Conservation (phyloP, 2,113 vertebrate species). For the Lycocorax pyrrhopterus region DNA sequence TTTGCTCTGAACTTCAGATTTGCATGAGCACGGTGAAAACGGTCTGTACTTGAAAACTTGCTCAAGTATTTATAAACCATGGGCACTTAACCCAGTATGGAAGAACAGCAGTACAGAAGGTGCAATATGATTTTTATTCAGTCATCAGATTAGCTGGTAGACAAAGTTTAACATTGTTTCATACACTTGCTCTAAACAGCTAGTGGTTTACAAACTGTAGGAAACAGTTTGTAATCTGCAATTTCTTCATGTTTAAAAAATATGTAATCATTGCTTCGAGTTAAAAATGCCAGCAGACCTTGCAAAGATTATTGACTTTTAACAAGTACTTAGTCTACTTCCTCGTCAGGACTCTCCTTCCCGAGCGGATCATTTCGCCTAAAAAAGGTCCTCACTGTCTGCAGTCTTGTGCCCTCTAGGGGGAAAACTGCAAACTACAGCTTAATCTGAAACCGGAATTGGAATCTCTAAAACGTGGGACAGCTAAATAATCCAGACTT, state of each 20-base stretch:
- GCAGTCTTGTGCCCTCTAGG: background rate
- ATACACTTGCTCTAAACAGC: background rate
- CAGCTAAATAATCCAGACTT: background rate
- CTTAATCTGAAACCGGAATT: background rate
- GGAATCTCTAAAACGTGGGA: background rate
- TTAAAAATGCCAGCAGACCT: background rate
- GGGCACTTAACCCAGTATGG: background rate
- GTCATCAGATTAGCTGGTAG: background rate
- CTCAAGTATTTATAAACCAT: background rate
- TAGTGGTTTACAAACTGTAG: background rate
- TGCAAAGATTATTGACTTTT: background rate
- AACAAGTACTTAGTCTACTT: background rate
- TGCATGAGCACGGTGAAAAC: background rate
- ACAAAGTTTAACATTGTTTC: background rate
- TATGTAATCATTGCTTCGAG: background rate
- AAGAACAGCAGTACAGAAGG: background rate
- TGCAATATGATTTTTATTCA: background rate
- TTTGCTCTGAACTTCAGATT: background rate
- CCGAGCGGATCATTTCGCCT: rapidly evolving
- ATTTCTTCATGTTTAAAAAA: background rate
- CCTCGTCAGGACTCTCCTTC: background rate
- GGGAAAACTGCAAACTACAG: background rate
- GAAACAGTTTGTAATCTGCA: background rate
- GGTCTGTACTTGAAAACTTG: background rate
- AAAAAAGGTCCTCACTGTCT: background rate